These are phyloP conservation scores for Carterocephalus palaemon DNA, from an alignment of 2,888 invertebrate genomes.

Conservation along the genomic window DNA sequence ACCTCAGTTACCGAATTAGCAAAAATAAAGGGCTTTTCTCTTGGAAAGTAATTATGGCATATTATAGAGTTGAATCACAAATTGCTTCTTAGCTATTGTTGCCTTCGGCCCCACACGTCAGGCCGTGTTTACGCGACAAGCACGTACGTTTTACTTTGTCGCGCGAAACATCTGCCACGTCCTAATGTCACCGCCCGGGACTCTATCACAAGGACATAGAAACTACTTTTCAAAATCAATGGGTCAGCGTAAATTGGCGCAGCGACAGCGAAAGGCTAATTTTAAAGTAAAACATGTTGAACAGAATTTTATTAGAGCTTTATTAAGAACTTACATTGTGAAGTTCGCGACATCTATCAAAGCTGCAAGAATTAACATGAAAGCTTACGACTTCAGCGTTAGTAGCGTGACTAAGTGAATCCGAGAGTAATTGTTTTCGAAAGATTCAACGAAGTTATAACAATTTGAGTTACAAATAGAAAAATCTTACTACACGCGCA, in stretches of 20 bases:
- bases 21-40: slow-evolving; percentile 43
- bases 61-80: slow-evolving; percentile 72
- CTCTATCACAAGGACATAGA: slow-evolving; percentile 38
- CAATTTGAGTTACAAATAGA: too few relatives aligned
- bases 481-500: too few relatives aligned
- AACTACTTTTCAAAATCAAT: slow-evolving; percentile 35
- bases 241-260: slow-evolving; percentile 43
- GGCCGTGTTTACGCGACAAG: slow-evolving; percentile 67
- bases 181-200: background rate
- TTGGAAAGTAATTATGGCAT: slow-evolving; percentile 52
- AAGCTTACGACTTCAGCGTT: background rate
- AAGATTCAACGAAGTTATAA: too few relatives aligned
- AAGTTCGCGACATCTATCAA: slow-evolving; percentile 28
- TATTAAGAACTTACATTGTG: slow-evolving; percentile 42
- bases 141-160: slow-evolving; percentile 77
- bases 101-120: slow-evolving; percentile 71
- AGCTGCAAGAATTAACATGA: slow-evolving; percentile 8
- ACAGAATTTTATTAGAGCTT: slow-evolving; percentile 52
- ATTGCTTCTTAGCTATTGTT: slow-evolving; percentile 72
- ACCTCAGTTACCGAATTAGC: slow-evolving; percentile 45
- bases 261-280: slow-evolving; percentile 49
- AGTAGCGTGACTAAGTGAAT: background rate
- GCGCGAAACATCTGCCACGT: slow-evolving; percentile 61
- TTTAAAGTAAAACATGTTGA: slow-evolving; percentile 60
- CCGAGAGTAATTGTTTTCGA: too few relatives aligned